Percentiles rank a stretch among this genome's conserved stretches.
phyloP scores from a whole-genome alignment of 1,140 invertebrate genomes.

The Papilio xuthus region DNA sequence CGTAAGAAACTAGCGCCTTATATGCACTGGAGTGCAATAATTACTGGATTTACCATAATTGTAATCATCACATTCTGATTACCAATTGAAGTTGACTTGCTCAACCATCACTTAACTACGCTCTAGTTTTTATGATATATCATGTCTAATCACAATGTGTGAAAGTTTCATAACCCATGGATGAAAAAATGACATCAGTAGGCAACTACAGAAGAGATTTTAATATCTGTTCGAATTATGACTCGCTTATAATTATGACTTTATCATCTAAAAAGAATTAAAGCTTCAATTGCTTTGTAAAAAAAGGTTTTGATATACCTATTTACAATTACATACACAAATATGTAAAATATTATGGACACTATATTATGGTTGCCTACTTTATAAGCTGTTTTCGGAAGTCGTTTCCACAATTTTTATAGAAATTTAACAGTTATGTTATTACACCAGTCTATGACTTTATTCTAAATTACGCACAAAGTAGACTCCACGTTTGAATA shows the following conservation, averaged over 20 bases:
- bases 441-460: background rate
- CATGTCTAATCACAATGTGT: background rate
- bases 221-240: background rate
- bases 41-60: constrained; percentile 28
- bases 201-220: background rate
- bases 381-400: background rate
- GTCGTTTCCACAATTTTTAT: background rate
- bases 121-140: background rate
- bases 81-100: constrained; percentile 1
- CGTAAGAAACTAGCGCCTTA: constrained; percentile 4
- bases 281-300: background rate
- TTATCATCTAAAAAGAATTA: background rate
- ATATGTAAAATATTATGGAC: too few species aligned
- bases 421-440: constrained; percentile 4
- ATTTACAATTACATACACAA: background rate
- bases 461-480: background rate
- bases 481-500: background rate
- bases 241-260: too few species aligned
- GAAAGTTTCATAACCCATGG: background rate
- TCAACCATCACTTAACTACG: background rate
- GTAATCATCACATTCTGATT: constrained; percentile 8
- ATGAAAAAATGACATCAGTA: background rate
- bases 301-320: background rate
- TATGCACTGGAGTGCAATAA: background rate
- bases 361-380: background rate